A percentile compares a stretch with the other conserved stretches of the same genome.
These are phyloP conservation scores for Orthonevra nobilis DNA, from an alignment of 2,888 invertebrate genomes.

Conservation along the genomic window DNA sequence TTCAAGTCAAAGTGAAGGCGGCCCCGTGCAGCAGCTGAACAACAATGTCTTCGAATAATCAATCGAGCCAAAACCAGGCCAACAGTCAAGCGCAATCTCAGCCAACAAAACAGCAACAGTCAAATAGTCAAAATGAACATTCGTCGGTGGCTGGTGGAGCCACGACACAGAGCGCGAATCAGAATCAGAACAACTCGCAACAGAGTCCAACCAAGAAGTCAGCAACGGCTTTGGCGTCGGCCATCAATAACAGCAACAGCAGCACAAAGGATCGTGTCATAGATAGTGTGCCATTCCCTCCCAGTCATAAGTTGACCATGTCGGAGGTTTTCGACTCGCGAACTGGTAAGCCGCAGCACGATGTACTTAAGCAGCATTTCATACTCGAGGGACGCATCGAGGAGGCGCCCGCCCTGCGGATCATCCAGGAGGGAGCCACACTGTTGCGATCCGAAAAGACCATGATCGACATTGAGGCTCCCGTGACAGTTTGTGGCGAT, in stretches of 20 bases:
- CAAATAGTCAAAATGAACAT: conserved; percentile 59
- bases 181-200: conserved; percentile 66
- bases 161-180: conserved; percentile 63
- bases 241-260: too few species aligned
- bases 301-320: conserved; percentile 96
- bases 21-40: conserved; percentile 6
- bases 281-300: conserved; percentile 95
- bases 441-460: conserved; percentile 95
- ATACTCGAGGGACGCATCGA: conserved; percentile 98
- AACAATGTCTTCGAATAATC: conserved; percentile 79
- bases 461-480: conserved; percentile 99
- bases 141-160: conserved; percentile 22
- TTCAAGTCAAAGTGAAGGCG: conserved; percentile 43
- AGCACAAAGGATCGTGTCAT: conserved; percentile 74
- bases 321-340: conserved; percentile 97
- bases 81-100: conserved; percentile 68
- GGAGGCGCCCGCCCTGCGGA: conserved; percentile 96
- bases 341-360: conserved; percentile 95
- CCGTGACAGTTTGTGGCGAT: conserved; percentile 99
- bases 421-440: conserved; percentile 97
- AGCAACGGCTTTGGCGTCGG: conserved; percentile 37
- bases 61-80: conserved; percentile 74
- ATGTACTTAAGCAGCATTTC: conserved; percentile 98
- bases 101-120: conserved; percentile 39
- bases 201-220: conserved; percentile 71